Evolutionary conservation across 2,888 invertebrate species (phyloP).

Genomic region (Zhengitettix transpicula): DNA sequence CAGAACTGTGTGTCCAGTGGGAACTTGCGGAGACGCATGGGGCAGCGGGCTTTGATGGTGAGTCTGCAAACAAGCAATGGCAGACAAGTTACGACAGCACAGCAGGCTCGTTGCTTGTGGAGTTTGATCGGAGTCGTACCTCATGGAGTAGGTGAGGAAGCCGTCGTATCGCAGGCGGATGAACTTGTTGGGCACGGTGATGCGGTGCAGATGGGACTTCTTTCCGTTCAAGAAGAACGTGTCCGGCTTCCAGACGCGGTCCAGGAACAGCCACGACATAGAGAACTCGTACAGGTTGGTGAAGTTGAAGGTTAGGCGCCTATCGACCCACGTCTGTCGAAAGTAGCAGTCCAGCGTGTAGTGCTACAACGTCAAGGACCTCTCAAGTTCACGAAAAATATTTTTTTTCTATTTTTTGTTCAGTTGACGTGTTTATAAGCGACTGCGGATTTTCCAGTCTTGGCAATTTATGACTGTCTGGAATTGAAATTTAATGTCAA

Average conservation of each 20-base stretch:
- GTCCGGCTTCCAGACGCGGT: conserved; percentile 40
- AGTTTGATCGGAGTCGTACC: conserved; percentile 12
- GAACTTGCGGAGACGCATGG: conserved; percentile 31
- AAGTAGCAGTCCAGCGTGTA: conserved; percentile 29
- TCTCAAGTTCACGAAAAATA: too few species aligned
- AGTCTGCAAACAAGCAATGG: conserved; percentile 21
- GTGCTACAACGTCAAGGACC: conserved; percentile 16
- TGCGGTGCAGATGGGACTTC: conserved; percentile 34
- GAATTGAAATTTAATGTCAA: too few species aligned
- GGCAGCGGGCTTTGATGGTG: conserved; percentile 31
- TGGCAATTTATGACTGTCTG: too few species aligned
- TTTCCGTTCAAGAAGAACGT: conserved; percentile 36
- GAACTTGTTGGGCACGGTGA: conserved; percentile 35
- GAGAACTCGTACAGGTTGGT: conserved; percentile 24
- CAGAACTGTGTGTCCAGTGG: conserved; percentile 33
- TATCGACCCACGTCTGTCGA: conserved; percentile 34
- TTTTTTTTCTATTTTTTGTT: too few species aligned
- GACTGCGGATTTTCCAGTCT: too few species aligned
- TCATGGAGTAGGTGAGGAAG: conserved; percentile 19
- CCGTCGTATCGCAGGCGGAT: conserved; percentile 19
- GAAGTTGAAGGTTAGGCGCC: conserved; percentile 23
- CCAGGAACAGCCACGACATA: conserved; percentile 34
- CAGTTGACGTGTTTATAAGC: too few species aligned
- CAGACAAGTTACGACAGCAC: background rate
- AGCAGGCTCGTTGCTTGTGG: background rate